Evolutionary conservation across 2,888 invertebrate species (phyloP).

Genomic region (Prenolepis imparis): DNA sequence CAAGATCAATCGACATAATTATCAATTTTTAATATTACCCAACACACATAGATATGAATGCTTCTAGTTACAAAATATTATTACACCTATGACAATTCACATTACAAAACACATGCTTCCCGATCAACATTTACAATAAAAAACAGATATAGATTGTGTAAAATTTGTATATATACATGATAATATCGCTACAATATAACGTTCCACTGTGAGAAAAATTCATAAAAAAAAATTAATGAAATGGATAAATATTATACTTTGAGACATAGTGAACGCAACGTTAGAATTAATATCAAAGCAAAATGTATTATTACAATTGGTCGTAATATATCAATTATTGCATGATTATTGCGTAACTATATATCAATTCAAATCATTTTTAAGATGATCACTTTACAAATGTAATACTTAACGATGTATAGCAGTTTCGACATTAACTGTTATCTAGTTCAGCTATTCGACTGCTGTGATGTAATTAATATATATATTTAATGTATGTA

Average conservation of each 20-base stretch:
- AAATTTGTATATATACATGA: conserved; percentile 37
- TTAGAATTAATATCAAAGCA: conserved; percentile 53
- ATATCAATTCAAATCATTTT: conserved; percentile 25
- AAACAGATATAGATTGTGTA: conserved; percentile 4
- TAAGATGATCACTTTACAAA: conserved; percentile 5
- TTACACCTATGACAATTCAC: conserved; percentile 10
- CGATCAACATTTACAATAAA: neutral
- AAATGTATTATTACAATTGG: conserved; percentile 63
- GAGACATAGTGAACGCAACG: conserved; percentile 47
- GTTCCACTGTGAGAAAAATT: neutral
- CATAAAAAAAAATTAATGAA: neutral
- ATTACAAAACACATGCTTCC: conserved; percentile 7
- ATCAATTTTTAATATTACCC: conserved; percentile 8
- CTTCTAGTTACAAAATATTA: conserved; percentile 31
- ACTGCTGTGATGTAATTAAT: neutral
- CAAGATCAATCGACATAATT: neutral
- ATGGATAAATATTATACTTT: conserved; percentile 27
- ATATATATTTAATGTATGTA: conserved; percentile 24
- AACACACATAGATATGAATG: neutral
- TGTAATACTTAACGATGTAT: neutral
- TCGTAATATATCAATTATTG: conserved; percentile 37
- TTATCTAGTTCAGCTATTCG: neutral
- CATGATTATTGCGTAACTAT: conserved; percentile 39
- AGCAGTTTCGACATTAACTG: neutral
- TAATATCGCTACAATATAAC: conserved; percentile 21